Base-by-base conservation (phyloP, 1,140 invertebrate species). In the Brachionus paranguensis region DNA sequence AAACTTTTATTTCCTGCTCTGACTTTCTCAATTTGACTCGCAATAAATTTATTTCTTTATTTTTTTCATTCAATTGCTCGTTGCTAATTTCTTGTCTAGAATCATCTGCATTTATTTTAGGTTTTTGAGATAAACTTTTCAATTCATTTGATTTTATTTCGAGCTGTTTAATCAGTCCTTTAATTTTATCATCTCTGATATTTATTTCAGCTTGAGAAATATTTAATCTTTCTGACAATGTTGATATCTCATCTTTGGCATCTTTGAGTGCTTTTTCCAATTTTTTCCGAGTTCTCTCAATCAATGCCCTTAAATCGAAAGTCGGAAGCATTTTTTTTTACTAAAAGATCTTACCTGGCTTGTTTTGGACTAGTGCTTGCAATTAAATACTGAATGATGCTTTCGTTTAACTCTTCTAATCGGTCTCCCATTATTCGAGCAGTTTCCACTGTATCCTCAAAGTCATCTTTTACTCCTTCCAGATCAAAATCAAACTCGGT, bases 321-420 rank as follows among this genome's bases (percentile, higher is more conserved):
- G 20, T n/a, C 10, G 17, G 5, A 50, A n/a, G n/a, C 14, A 12
- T 55, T 3, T 10, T 47, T 81, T 24, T 20, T 12, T 27, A 8
- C 27, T 17, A 60, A 17, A 24, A 24, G 8, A 79, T 37, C 29
- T 27, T 83, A 68, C 79, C 33, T 68, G n/a, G 60, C 24, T 68
- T 83, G 79, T 68, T 68, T 83, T 17, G 79, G 37, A 17, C 29
- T 43, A n/a, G 33, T 68, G n/a, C 27, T 83, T 3, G 47, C 45
- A 68, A 83, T 83, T 53, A 83, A 53, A 83, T 83, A 83, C 20
- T 65, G 55, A 53, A 83, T 68, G 10, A 83, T 83, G 12, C 37
- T 43, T 17, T 83, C 79, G 17, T 83, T 83, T 43, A 83, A n/a
- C 29, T 83, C 79, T 7, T 83, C 60, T 29, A 83, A n/a, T 6